A percentile compares a stretch with the other conserved stretches of the same genome.
These are phyloP conservation scores for Cyprinodon variegatus DNA, from an alignment of 2,113 vertebrate genomes.

Conservation along the genomic window DNA sequence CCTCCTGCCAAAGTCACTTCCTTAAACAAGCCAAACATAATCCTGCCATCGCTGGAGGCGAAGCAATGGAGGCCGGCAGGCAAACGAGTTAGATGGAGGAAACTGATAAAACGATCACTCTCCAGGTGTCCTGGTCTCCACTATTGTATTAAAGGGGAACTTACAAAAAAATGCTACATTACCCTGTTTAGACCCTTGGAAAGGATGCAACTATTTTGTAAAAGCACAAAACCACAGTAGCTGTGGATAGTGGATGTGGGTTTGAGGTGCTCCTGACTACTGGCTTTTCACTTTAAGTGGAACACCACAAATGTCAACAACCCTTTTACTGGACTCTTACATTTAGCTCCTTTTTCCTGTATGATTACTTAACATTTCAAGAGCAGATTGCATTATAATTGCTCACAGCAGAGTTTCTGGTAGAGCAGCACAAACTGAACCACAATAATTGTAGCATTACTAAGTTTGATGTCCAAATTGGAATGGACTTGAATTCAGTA, in stretches of 20 bases:
- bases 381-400: not conserved
- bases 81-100: conserved; percentile 12
- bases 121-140: conserved; percentile 51
- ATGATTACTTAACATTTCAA: not conserved
- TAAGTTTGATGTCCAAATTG: no score
- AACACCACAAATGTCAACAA: conserved; percentile 67
- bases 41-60: conserved; percentile 68
- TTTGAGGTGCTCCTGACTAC: conserved; percentile 60
- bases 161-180: conserved; percentile 28
- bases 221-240: conserved; percentile 42
- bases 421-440: not conserved
- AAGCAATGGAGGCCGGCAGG: conserved; percentile 48
- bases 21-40: conserved; percentile 76
- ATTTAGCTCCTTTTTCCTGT: conserved; percentile 22
- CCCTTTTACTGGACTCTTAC: conserved; percentile 41
- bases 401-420: not conserved
- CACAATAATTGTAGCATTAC: no score
- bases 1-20: conserved; percentile 71
- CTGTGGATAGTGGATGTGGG: conserved; percentile 60
- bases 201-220: conserved; percentile 19
- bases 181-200: conserved; percentile 9
- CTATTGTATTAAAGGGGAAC: conserved; percentile 35
- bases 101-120: conserved; percentile 33
- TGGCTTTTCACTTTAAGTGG: conserved; percentile 51
- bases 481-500: no score